Conservation (phyloP, 2,113 vertebrate species). For the Salvator merianae region DNA sequence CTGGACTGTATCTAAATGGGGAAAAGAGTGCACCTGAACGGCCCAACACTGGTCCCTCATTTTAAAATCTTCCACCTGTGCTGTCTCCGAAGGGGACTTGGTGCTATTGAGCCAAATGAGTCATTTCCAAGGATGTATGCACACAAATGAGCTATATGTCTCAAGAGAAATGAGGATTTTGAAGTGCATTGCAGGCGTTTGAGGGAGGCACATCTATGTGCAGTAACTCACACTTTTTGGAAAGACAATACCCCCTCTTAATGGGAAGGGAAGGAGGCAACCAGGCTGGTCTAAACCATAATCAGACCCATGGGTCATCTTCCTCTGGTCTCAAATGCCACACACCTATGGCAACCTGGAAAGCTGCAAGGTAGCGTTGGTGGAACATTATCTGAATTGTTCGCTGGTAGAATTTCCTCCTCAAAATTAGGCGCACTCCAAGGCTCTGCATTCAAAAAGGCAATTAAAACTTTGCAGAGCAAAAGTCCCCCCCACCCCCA, state of each 20-base stretch:
- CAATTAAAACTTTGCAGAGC: constrained; percentile 42
- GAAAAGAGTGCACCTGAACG: too few species aligned
- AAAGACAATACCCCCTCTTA: not conserved
- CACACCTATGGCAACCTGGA: too few species aligned
- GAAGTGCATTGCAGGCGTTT: not conserved
- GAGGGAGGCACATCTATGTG: not conserved
- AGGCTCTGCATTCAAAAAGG: constrained; percentile 23
- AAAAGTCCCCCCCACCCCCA: not conserved
- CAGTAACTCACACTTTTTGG: not conserved
- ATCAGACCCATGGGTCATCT: too few species aligned
- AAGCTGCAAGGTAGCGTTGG: too few species aligned
- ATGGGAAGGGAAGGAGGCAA: not conserved
- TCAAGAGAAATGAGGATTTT: not conserved
- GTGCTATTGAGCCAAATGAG: not conserved
- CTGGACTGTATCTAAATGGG: not conserved
- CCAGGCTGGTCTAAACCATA: not conserved
- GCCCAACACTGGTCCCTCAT: not conserved
- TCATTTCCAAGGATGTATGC: not conserved
- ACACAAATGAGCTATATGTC: not conserved
- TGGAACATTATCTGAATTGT: not conserved
- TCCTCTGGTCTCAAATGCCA: too few species aligned
- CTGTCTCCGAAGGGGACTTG: not conserved
- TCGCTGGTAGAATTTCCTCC: not conserved
- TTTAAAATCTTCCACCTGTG: not conserved
- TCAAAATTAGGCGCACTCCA: not conserved